phyloP scores from a whole-genome alignment of 2,797 vertebrate species.

The Pagetopsis macropterus region DNA sequence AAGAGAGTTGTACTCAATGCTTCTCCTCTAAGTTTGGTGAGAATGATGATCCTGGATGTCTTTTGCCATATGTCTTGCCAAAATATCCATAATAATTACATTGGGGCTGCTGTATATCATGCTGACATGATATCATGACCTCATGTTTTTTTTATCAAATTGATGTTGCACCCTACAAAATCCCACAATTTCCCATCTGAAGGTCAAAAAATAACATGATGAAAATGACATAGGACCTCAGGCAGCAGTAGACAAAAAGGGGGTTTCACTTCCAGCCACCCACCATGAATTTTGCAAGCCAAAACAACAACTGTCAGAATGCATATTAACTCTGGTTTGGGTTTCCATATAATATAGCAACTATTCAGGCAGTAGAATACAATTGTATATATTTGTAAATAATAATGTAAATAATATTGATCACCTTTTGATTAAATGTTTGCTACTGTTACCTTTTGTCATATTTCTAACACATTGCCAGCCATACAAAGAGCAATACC shows the following conservation, averaged over 20 bases:
- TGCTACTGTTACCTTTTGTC: conserved; percentile 38
- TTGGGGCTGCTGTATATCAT: conserved; percentile 3
- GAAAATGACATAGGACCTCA: too few species aligned
- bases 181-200: conserved; percentile 17
- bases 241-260: too few species aligned
- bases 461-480: conserved; percentile 40
- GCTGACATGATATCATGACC: conserved; percentile 33
- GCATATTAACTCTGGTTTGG: neutral
- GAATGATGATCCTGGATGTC: conserved; percentile 23
- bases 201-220: conserved; percentile 21
- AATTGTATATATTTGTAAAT: conserved; percentile 74
- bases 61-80: neutral
- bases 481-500: conserved; percentile 14
- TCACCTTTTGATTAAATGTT: conserved; percentile 31
- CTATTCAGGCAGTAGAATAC: conserved; percentile 29
- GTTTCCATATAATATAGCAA: conserved; percentile 8
- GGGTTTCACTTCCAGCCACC: too few species aligned
- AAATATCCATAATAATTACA: conserved; percentile 22
- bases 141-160: conserved; percentile 34
- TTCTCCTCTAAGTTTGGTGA: conserved; percentile 34
- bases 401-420: conserved; percentile 66
- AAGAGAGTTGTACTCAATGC: conserved; percentile 47
- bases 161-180: conserved; percentile 2
- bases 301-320: too few species aligned
- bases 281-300: too few species aligned